phyloP scores from a whole-genome alignment of 2,888 invertebrate species.

The Apodemia zela region DNA sequence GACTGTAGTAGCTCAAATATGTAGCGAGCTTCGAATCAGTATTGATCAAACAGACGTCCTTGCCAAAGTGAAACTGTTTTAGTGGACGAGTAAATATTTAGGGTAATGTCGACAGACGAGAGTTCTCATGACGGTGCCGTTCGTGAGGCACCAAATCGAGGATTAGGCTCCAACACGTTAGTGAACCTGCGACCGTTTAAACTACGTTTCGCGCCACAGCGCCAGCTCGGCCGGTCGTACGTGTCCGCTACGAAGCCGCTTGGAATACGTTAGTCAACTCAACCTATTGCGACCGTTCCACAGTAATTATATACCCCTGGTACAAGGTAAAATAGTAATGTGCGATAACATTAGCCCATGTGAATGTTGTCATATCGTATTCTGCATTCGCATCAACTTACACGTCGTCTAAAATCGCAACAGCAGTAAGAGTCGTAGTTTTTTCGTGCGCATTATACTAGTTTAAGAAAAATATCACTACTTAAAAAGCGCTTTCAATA shows the following conservation, averaged over 20 bases:
- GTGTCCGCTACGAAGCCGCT: constrained; percentile 55
- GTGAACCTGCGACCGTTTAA: constrained; percentile 53
- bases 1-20: no score
- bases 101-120: not conserved
- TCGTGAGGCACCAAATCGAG: constrained; percentile 16
- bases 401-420: no score
- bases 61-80: not conserved
- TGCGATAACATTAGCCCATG: not conserved
- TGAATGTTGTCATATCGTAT: no score
- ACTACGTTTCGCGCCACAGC: constrained; percentile 46
- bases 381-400: no score
- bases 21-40: not conserved
- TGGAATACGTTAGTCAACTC: constrained; percentile 48
- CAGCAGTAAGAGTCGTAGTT: no score
- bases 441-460: no score
- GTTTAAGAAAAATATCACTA: no score
- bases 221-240: constrained; percentile 20
- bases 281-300: not conserved
- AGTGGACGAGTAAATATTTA: not conserved
- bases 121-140: not conserved
- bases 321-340: not conserved
- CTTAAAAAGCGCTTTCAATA: no score
- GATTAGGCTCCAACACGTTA: constrained; percentile 16
- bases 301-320: not conserved
- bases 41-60: constrained; percentile 5